Evolutionary conservation across 1,140 invertebrate species (phyloP), one percentile per base, ranked within the genome.

Genomic region (Ips typographus): DNA sequence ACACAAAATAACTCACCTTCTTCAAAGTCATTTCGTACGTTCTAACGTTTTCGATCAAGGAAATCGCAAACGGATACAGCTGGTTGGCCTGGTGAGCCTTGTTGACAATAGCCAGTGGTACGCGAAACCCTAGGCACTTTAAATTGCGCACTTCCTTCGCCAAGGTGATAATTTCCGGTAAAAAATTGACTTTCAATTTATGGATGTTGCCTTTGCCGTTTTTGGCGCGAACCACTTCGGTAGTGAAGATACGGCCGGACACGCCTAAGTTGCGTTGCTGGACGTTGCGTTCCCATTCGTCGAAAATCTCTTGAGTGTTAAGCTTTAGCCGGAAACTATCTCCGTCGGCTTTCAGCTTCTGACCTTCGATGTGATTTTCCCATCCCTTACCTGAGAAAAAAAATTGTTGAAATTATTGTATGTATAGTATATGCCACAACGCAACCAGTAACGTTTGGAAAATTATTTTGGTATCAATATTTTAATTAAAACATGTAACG

Each of bases 311-410:
- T 79, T 95, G 91, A 3, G 97, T 98, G 74, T 97, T 96, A 2
- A 98, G 82, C 82, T 99, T 99, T 44, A 93, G 82, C 40, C 95
- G 89, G 81, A 99, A 99, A 81, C 95, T 98, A 75, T 99, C 98
- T 6, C 96, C 96, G 81, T 99, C 96, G 4, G 90, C 92, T 83
- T 99, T 99, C 51, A 99, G 82, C 80, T 98, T 98, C 79, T 98
- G 95, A 57, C 98, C 98, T 82, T 99, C 98, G 40, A 99, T 96
- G 80, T 99, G 96, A 77, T 95, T 97, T 81, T 98, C 96, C 98
- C 98, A 99, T 42, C 95, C 96, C 83, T 98, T 97, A 7, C 95
- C 90, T 90, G 56, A 56, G 76, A 75, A 52, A 22, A 22, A 0
- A 22, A 22, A 22, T 22, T 22, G 22, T 22, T 0, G 22, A 22